A percentile compares a stretch with the other conserved stretches of the same genome.
These are phyloP conservation scores for Dasyurus viverrinus DNA, from an alignment of 2,113 vertebrate genomes.

Conservation along the genomic window DNA sequence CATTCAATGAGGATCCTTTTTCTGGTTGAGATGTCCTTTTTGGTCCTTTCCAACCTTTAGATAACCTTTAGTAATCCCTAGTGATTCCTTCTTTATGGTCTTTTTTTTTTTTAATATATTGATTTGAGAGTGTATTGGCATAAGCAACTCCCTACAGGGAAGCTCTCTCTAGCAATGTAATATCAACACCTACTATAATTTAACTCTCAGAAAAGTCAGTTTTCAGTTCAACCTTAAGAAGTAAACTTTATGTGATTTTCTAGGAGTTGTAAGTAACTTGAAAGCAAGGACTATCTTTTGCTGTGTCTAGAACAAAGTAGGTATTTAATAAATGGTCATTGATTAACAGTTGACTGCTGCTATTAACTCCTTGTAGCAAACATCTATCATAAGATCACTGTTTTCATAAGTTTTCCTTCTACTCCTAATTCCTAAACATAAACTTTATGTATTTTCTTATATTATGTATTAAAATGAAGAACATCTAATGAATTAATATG, in stretches of 20 bases:
- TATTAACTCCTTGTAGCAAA: neutral
- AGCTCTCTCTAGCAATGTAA: neutral
- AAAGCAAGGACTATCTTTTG: neutral
- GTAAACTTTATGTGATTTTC: neutral
- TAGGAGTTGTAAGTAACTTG: neutral
- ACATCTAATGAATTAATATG: neutral
- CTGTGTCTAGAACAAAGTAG: neutral
- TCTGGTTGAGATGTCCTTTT: neutral
- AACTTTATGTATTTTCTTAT: neutral
- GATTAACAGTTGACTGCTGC: neutral
- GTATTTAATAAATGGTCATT: neutral
- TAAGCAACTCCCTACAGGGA: neutral
- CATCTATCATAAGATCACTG: neutral
- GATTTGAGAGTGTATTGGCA: neutral
- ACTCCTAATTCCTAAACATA: neutral
- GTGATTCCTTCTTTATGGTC: neutral
- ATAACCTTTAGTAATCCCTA: neutral
- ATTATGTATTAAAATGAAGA: neutral
- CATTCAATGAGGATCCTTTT: neutral
- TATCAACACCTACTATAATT: neutral
- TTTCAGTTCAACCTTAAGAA: neutral
- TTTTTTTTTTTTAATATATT: neutral
- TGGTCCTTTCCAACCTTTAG: neutral
- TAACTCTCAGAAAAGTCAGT: neutral
- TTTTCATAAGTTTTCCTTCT: neutral